Base-by-base conservation (phyloP, 1,140 invertebrate genomes). In the Hylaeus anthracinus region DNA sequence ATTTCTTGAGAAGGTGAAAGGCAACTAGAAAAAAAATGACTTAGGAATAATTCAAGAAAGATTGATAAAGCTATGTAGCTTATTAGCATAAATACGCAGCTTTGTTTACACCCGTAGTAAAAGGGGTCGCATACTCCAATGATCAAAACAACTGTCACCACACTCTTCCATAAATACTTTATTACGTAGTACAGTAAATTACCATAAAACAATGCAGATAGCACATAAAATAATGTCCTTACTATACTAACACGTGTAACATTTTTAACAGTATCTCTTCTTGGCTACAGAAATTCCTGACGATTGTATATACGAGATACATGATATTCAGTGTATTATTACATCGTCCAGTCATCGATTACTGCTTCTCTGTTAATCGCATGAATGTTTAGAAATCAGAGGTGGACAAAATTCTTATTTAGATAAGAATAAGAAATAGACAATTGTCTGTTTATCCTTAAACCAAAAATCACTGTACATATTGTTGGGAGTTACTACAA, bases 81-180 rank as follows among this genome's bases (percentile, higher is more conserved):
- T 3, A 3, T 5, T 2, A 45, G 5, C 5, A 5, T 45, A 45
- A 45, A 3, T 45, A 45, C 43, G 43, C 5, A 45, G 43, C 26
- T 45, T 45, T 45, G 43, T 45, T 45, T 45, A 45, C 43, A 26
- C 26, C 26, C 26, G 26, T 48, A 48, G 0, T 48, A 48, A 48
- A 48, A 0, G 45, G 45, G 5, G 9, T 55, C 10, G 12, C 55
- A 15, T 58, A 26, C 15, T 26, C 4, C n/a, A n/a, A 5, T 63
- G 14, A 63, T 12, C 6, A 26, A n/a, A 48, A n/a, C 41, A 48
- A 48, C 41, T 43, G 3, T 43, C 41, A 5, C 14, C 14, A 6
- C 1, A 64, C 43, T 66, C 3, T 67, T 67, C n/a, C n/a, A 70
- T n/a, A 69, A 76, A 41, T 51, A 14, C 14, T 77, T 77, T 77